Percentiles rank a stretch among this genome's conserved stretches.
Evolutionary conservation across 1,140 invertebrate species (phyloP).

Genomic region (Theocolax elegans): DNA sequence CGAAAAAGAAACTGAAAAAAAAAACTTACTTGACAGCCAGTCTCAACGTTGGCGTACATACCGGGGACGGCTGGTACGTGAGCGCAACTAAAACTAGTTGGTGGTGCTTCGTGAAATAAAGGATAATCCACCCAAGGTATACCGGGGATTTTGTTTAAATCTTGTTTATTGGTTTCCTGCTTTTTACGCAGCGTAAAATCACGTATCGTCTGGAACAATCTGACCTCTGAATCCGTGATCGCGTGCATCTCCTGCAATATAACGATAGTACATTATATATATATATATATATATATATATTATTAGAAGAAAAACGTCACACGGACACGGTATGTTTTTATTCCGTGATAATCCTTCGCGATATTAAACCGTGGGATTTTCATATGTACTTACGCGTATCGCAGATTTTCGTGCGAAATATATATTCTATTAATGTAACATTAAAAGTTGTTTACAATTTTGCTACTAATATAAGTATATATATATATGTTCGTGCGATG

Average conservation of each 20-base stretch:
- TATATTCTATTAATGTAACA: too few relatives aligned
- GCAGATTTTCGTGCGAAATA: too few relatives aligned
- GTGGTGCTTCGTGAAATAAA: constrained; percentile 78
- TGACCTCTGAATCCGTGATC: not conserved
- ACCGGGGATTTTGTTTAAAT: constrained; percentile 82
- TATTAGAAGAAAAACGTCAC: too few relatives aligned
- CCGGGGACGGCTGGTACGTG: constrained; percentile 81
- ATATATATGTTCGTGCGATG: too few relatives aligned
- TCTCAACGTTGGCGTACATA: constrained; percentile 89
- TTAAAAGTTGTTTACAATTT: too few relatives aligned
- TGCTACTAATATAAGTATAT: too few relatives aligned
- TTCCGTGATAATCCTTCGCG: too few relatives aligned
- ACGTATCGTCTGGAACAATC: constrained; percentile 27
- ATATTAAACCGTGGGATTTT: too few relatives aligned
- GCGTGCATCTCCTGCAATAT: not conserved
- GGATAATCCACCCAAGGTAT: constrained; percentile 82
- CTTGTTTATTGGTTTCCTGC: constrained; percentile 73
- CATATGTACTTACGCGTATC: too few relatives aligned
- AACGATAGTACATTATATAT: not conserved
- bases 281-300: too few relatives aligned
- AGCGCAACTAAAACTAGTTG: constrained; percentile 82
- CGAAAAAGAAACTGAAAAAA: not conserved
- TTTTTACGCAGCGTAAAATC: constrained; percentile 45
- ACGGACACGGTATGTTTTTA: too few relatives aligned
- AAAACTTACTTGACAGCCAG: constrained; percentile 80